Evolutionary conservation across 2,113 vertebrate species (phyloP).

Genomic region (Ramphastos sulfuratus): DNA sequence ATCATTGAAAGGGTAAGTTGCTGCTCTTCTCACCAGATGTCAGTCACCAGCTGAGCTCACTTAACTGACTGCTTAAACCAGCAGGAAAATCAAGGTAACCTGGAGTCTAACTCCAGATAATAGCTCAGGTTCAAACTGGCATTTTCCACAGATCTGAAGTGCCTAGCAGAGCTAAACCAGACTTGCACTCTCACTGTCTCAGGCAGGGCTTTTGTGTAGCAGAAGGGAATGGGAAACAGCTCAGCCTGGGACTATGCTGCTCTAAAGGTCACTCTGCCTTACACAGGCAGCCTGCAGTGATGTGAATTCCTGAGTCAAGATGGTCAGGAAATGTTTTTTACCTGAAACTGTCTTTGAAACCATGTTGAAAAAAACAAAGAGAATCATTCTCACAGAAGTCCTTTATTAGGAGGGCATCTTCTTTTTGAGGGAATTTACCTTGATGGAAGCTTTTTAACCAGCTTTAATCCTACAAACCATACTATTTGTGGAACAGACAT

Average conservation of each 20-base stretch:
- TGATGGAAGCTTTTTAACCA: neutral
- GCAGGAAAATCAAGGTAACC: neutral
- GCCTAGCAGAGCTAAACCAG: conserved; percentile 38
- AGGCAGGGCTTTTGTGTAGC: conserved; percentile 12
- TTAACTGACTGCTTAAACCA: conserved; percentile 8
- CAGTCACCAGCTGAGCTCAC: neutral
- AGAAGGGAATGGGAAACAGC: conserved; percentile 14
- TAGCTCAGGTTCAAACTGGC: neutral
- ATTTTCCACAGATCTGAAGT: neutral
- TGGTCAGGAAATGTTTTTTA: conserved; percentile 21
- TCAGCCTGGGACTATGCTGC: neutral
- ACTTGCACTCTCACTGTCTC: neutral
- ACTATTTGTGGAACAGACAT: neutral
- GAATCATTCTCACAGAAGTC: neutral
- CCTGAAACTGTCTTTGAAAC: conserved; percentile 11
- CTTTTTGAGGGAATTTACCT: neutral
- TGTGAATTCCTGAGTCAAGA: conserved; percentile 23
- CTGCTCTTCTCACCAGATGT: neutral
- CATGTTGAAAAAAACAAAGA: neutral
- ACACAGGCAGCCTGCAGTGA: conserved; percentile 13
- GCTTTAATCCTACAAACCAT: neutral
- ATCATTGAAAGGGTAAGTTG: neutral
- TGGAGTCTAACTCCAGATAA: neutral
- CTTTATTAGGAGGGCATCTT: neutral
- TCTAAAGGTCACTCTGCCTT: conserved; percentile 49